A percentile compares a stretch with the other conserved stretches of the same genome.
These are phyloP conservation scores for Operophtera brumata DNA, from an alignment of 2,888 invertebrate genomes.

Conservation along the genomic window DNA sequence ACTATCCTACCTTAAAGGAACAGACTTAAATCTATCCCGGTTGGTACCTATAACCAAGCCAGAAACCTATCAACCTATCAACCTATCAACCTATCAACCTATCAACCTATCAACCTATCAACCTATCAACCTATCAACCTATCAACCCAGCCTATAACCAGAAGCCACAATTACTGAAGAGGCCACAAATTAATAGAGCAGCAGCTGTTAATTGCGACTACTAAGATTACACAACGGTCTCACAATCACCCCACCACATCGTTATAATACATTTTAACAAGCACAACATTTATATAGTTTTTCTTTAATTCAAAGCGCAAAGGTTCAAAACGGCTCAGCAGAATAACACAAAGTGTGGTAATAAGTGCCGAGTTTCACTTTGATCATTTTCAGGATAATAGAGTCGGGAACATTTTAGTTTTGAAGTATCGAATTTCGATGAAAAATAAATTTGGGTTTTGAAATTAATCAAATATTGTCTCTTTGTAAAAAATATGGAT, in stretches of 20 bases:
- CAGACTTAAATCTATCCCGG: too few species aligned
- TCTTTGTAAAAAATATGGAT: too few species aligned
- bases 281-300: constrained; percentile 11
- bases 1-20: too few species aligned
- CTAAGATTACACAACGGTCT: constrained; percentile 15
- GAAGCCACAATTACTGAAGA: not conserved
- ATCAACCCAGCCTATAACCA: too few species aligned
- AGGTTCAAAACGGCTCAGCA: constrained; percentile 13
- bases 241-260: constrained; percentile 5
- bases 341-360: constrained; percentile 18
- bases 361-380: constrained; percentile 24
- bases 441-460: too few species aligned
- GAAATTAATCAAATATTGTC: too few species aligned
- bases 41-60: too few species aligned
- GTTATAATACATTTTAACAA: constrained; percentile 12
- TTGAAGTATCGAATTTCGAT: not conserved
- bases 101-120: too few species aligned
- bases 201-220: constrained; percentile 7
- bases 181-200: not conserved
- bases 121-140: too few species aligned
- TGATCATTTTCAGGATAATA: constrained; percentile 21
- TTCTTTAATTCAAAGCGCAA: constrained; percentile 8
- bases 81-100: too few species aligned
- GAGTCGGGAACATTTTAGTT: constrained; percentile 2
- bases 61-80: too few species aligned